Base-by-base conservation (phyloP, 1,140 invertebrate species). In the Solenopsis invicta region DNA sequence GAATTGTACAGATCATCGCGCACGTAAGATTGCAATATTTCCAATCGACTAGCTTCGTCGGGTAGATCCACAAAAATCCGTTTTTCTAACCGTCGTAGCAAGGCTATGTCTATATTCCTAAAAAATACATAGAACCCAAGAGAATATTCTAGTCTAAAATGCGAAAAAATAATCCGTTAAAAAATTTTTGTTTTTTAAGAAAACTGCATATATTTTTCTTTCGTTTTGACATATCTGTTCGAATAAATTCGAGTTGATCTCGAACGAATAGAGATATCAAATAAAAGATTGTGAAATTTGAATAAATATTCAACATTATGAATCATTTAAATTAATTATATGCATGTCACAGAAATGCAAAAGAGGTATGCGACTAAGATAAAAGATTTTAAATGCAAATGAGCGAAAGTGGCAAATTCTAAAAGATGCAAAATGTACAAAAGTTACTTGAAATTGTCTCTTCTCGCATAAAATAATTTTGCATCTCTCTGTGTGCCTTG, bases 11-110 rank as follows among this genome's bases (percentile, higher is more conserved):
- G 94, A 95, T 92, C 92, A 93, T 92, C 18, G 87, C 94, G 24
- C 87, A 94, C 41, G 85, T 97, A 92, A 96, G 96, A 93, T 77
- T 95, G 92, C 80, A 99, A 97, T 89, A 99, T 97, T 77, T 96
- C 94, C 34, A 95, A 91, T 9, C 98, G 95, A 12, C 97, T 97
- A 45, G 96, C 94, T 21, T 91, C 92, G 76, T 97, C 96, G 0
- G 98, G 98, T 75, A 99, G 93, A 52, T 97, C 97, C 4, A 99
- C 97, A 37, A 98, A 95, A 82, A 99, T 97, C 78, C 98, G 96
- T 94, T 99, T 99, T 92, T 99, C 99, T 66, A 99, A 96, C 72
- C 99, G 96, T 69, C 99, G 95, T 54, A 99, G 94, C 92, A 99
- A 97, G 0, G 99, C 98, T 88, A 97, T 95, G 94, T 99, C 99